Conservation (phyloP, 2,888 invertebrate species). For the Eupithecia centaureata region DNA sequence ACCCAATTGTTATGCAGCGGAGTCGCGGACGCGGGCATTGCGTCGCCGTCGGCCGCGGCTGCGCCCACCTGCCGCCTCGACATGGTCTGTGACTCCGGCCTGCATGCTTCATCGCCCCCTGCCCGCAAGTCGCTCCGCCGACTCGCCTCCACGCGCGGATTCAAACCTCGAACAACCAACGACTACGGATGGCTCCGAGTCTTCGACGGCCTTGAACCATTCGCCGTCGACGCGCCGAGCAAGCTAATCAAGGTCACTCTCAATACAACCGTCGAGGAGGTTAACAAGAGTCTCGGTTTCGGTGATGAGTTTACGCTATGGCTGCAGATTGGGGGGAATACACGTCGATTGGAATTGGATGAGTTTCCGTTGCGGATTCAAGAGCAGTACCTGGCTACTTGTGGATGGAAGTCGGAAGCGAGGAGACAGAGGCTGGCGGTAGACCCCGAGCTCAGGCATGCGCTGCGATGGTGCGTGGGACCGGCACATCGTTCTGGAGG, state of each 20-base stretch:
- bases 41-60: conserved; percentile 64
- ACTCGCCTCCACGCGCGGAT: conserved; percentile 80
- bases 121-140: conserved; percentile 77
- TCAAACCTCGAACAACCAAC: conserved; percentile 63
- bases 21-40: conserved; percentile 69
- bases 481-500: conserved; percentile 80
- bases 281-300: conserved; percentile 78
- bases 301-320: conserved; percentile 77
- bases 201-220: conserved; percentile 83
- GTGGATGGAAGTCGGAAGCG: conserved; percentile 85
- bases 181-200: conserved; percentile 86
- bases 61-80: conserved; percentile 70
- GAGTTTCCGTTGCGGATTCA: conserved; percentile 85
- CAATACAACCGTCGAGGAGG: conserved; percentile 83
- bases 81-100: conserved; percentile 79
- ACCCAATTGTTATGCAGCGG: conserved; percentile 79
- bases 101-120: conserved; percentile 80
- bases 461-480: conserved; percentile 85
- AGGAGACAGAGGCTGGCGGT: conserved; percentile 85
- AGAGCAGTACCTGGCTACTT: conserved; percentile 83
- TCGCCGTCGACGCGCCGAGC: conserved; percentile 78
- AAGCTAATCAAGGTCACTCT: conserved; percentile 83
- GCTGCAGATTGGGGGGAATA: conserved; percentile 83
- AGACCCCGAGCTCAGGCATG: conserved; percentile 86
- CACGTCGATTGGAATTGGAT: conserved; percentile 79